Conservation (phyloP, 2,888 invertebrate genomes). For the Salticus scenicus region DNA sequence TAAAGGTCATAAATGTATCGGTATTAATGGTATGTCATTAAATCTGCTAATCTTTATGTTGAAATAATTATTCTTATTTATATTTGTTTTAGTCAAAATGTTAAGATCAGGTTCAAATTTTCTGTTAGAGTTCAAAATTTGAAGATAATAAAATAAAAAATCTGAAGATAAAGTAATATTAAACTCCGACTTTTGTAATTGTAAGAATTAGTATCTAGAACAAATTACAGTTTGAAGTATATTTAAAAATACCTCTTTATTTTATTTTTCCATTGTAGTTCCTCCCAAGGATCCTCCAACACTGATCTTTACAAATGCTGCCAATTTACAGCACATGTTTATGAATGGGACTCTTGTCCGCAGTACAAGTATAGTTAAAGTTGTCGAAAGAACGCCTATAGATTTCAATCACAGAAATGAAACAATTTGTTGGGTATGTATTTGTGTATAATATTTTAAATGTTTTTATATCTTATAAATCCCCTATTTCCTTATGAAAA, state of each 20-base stretch:
- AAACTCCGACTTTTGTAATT: no score
- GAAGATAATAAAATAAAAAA: no score
- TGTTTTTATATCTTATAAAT: not conserved
- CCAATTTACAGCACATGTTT: constrained; percentile 81
- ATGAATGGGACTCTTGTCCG: constrained; percentile 78
- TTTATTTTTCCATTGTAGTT: constrained; percentile 77
- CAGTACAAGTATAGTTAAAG: constrained; percentile 75
- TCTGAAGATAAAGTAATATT: no score
- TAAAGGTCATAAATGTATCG: constrained; percentile 80
- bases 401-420: constrained; percentile 83
- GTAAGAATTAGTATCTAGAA: no score
- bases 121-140: no score
- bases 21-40: constrained; percentile 82
- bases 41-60: no score
- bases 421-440: constrained; percentile 83
- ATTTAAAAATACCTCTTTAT: no score
- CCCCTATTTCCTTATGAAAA: no score
- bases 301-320: constrained; percentile 82
- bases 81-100: no score
- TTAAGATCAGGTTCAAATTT: no score
- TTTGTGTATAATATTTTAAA: not conserved
- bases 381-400: constrained; percentile 75
- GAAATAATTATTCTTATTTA: no score
- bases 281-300: constrained; percentile 81
- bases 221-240: no score